These are phyloP conservation scores for Saccostrea glomerata DNA, from an alignment of 1,140 invertebrate species.

Conservation along the genomic window DNA sequence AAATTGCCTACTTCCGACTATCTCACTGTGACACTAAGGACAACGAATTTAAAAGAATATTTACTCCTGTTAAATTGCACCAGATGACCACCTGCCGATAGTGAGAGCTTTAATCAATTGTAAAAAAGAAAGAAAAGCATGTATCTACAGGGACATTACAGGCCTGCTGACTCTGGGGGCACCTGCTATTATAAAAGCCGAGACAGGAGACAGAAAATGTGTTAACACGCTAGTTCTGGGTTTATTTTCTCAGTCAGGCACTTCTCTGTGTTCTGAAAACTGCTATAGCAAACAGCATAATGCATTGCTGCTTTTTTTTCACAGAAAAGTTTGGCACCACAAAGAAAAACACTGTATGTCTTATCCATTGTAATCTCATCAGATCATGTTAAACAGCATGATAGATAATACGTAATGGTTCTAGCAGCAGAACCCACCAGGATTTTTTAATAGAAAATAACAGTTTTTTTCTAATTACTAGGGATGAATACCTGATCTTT, in stretches of 20 bases:
- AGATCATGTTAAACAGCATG: constrained; percentile 22
- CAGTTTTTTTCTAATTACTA: constrained; percentile 21
- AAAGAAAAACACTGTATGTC: background rate
- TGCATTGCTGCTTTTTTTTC: background rate
- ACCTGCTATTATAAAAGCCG: background rate
- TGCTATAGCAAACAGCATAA: background rate
- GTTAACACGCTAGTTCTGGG: background rate
- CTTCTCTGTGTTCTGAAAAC: background rate
- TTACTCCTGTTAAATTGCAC: constrained; percentile 23
- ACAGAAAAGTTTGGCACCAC: background rate
- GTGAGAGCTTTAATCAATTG: background rate
- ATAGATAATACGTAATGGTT: constrained; percentile 8
- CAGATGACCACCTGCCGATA: constrained; percentile 23
- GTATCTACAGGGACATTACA: constrained; percentile 5
- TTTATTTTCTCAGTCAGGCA: background rate
- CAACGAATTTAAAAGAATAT: background rate
- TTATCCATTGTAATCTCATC: background rate
- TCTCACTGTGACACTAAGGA: background rate
- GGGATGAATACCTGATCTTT: background rate
- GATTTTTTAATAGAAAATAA: background rate
- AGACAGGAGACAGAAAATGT: constrained; percentile 11
- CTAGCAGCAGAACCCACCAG: background rate
- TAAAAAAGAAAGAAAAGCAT: background rate
- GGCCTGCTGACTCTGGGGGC: constrained; percentile 7
- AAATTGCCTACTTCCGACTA: constrained; percentile 24